These are phyloP conservation scores for Dendropsophus ebraccatus DNA, from an alignment of 2,113 vertebrate genomes.

Conservation along the genomic window DNA sequence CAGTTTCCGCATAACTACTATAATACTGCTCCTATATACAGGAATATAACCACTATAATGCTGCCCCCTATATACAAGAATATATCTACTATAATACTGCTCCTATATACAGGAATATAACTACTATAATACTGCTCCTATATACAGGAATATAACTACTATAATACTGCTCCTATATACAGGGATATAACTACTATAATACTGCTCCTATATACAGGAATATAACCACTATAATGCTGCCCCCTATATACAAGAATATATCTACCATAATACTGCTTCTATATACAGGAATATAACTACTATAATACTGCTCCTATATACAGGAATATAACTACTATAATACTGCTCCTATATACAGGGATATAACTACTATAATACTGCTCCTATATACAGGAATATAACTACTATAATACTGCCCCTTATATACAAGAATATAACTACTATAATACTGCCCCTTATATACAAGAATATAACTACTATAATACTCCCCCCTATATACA, in stretches of 20 bases:
- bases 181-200: background rate
- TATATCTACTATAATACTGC: too few relatives aligned
- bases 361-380: too few relatives aligned
- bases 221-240: background rate
- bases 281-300: background rate
- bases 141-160: conserved; percentile 6
- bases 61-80: background rate
- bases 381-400: too few relatives aligned
- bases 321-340: background rate
- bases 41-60: background rate
- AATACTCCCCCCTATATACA: too few relatives aligned
- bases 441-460: too few relatives aligned
- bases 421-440: too few relatives aligned
- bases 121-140: background rate
- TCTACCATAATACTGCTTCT: background rate
- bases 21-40: background rate
- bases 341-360: too few relatives aligned
- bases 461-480: too few relatives aligned
- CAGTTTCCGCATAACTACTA: too few relatives aligned
- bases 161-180: background rate
- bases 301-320: background rate
- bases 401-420: too few relatives aligned
- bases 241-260: background rate
- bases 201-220: background rate
- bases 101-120: background rate